Conservation (phyloP, 2,888 invertebrate species). For the Luperina testacea region DNA sequence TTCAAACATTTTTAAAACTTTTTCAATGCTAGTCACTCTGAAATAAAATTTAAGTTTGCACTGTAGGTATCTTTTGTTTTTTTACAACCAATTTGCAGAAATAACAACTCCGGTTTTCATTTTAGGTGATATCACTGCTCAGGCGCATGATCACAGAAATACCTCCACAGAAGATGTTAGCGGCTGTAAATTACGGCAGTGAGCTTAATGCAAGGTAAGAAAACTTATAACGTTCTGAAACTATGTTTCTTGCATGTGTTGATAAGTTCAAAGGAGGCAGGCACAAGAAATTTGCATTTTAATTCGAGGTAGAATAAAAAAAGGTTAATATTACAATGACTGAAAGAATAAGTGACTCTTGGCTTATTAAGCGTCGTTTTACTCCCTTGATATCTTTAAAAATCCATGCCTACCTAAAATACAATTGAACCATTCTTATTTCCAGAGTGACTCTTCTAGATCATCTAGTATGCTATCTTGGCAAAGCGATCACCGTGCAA, state of each 20-base stretch:
- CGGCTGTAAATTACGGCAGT: slow-evolving; percentile 91
- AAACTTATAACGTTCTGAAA: background rate
- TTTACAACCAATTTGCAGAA: too few species aligned
- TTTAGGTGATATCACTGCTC: slow-evolving; percentile 95
- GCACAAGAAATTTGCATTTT: background rate
- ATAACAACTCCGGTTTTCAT: slow-evolving; percentile 15
- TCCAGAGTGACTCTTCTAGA: slow-evolving; percentile 95
- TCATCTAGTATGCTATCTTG: slow-evolving; percentile 96
- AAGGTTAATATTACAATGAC: too few species aligned
- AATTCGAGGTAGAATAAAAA: too few species aligned
- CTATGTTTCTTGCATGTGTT: background rate
- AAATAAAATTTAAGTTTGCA: too few species aligned
- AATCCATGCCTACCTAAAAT: background rate
- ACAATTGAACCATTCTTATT: background rate
- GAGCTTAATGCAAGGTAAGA: slow-evolving; percentile 77
- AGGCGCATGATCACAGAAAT: slow-evolving; percentile 97
- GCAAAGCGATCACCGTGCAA: slow-evolving; percentile 97
- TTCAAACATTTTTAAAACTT: too few species aligned
- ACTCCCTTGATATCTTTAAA: background rate
- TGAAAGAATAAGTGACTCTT: background rate
- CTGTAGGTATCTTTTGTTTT: background rate
- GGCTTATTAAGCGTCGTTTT: too few species aligned
- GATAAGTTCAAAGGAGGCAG: background rate
- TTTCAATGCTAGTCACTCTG: too few species aligned
- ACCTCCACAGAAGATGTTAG: slow-evolving; percentile 95